Conservation (phyloP, 1,140 invertebrate species). For the Psix sp. region DNA sequence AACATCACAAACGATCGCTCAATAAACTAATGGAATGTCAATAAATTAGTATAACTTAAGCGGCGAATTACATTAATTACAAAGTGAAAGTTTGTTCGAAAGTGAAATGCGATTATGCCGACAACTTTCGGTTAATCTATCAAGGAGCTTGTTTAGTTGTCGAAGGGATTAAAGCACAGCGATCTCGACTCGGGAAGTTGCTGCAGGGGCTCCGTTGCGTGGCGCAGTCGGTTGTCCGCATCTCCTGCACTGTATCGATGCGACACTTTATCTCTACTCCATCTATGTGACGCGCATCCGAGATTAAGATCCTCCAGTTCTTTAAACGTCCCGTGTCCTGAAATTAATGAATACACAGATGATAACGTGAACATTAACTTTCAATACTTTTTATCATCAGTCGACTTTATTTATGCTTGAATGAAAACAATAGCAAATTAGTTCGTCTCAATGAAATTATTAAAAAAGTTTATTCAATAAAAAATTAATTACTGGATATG, state of each 20-base stretch:
- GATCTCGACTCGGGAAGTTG: conserved; percentile 51
- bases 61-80: conserved; percentile 21
- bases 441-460: too few species aligned
- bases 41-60: conserved; percentile 26
- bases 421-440: too few species aligned
- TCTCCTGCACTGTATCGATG: conserved; percentile 52
- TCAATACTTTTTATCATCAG: too few species aligned
- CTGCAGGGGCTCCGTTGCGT: conserved; percentile 28
- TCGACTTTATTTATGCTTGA: too few species aligned
- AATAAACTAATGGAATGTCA: conserved; percentile 45
- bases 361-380: too few species aligned
- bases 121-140: conserved; percentile 22
- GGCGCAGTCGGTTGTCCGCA: conserved; percentile 33
- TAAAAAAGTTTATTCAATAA: too few species aligned
- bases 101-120: conserved; percentile 23
- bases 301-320: conserved; percentile 32
- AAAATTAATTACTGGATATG: too few species aligned
- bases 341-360: too few species aligned
- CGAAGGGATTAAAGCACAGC: conserved; percentile 47
- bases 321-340: conserved; percentile 35
- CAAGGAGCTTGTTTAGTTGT: conserved; percentile 25
- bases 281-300: conserved; percentile 3
- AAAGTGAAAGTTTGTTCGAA: conserved; percentile 26
- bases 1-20: conserved; percentile 12
- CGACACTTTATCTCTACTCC: conserved; percentile 42